A percentile compares a stretch with the other conserved stretches of the same genome.
Conservation (phyloP, 1,140 invertebrate genomes). For the Listronotus oregonensis region DNA sequence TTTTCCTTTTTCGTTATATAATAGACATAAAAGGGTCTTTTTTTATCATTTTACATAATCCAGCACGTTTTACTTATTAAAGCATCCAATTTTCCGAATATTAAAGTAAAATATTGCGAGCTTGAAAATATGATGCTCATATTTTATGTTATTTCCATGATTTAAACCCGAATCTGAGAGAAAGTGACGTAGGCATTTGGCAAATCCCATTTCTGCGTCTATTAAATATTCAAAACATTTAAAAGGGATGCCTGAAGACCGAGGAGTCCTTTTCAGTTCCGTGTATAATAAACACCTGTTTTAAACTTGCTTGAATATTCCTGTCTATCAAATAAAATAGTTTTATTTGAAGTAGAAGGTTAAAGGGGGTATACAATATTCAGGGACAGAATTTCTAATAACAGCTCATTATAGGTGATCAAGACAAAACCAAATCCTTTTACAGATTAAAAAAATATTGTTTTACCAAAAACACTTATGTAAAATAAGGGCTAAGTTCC, state of each 20-base stretch:
- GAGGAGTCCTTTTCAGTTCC: constrained; percentile 21
- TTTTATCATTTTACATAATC: constrained; percentile 16
- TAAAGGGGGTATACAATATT: no score
- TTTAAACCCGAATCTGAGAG: constrained; percentile 34
- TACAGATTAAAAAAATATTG: no score
- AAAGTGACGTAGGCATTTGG: constrained; percentile 31
- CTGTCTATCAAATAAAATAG: background rate
- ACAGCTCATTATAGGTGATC: no score
- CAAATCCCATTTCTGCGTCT: constrained; percentile 35
- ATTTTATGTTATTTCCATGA: constrained; percentile 28
- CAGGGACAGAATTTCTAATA: no score
- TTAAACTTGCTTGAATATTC: constrained; percentile 2
- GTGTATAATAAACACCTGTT: constrained; percentile 32
- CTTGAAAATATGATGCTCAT: constrained; percentile 13
- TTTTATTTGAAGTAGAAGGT: no score
- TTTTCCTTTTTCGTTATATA: background rate
- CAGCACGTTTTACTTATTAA: constrained; percentile 30
- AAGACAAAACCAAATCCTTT: no score
- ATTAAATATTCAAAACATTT: constrained; percentile 39
- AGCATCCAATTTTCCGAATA: constrained; percentile 28
- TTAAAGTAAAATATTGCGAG: constrained; percentile 32
- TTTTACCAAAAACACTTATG: no score
- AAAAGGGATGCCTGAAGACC: constrained; percentile 29
- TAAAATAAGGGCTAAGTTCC: no score
- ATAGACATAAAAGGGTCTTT: background rate